Evolutionary conservation across 2,113 vertebrate species (phyloP).

Genomic region (Chaetorhynchus papuensis): DNA sequence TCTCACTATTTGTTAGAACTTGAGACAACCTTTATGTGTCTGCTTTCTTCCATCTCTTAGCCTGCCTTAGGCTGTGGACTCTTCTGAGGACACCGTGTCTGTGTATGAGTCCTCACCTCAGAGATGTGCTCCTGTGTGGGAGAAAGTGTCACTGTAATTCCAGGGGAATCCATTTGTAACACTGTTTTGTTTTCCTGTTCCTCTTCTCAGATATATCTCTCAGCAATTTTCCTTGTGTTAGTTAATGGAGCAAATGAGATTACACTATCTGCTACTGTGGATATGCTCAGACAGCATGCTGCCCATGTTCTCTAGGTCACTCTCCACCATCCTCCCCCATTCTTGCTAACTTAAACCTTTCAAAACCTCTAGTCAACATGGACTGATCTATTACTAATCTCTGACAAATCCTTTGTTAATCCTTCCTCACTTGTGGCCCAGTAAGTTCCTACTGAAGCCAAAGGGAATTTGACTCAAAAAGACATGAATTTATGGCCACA

Average conservation of each 20-base stretch:
- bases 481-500: neutral
- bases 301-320: neutral
- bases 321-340: neutral
- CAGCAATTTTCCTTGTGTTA: neutral
- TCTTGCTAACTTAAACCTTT: slow-evolving; percentile 19
- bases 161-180: neutral
- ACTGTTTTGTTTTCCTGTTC: neutral
- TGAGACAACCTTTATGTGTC: neutral
- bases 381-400: slow-evolving; percentile 35
- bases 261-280: neutral
- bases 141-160: neutral
- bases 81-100: neutral
- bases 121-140: neutral
- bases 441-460: neutral
- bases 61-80: neutral
- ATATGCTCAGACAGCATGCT: neutral
- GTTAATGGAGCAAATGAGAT: slow-evolving; percentile 32
- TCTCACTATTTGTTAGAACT: neutral
- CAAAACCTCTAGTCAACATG: slow-evolving; percentile 2
- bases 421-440: neutral
- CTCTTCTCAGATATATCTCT: neutral
- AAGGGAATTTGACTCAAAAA: neutral
- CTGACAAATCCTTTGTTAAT: slow-evolving; percentile 49
- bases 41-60: neutral
- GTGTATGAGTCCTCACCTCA: neutral